Base-by-base conservation (phyloP, 1,140 invertebrate species). In the Aphelinus certus region DNA sequence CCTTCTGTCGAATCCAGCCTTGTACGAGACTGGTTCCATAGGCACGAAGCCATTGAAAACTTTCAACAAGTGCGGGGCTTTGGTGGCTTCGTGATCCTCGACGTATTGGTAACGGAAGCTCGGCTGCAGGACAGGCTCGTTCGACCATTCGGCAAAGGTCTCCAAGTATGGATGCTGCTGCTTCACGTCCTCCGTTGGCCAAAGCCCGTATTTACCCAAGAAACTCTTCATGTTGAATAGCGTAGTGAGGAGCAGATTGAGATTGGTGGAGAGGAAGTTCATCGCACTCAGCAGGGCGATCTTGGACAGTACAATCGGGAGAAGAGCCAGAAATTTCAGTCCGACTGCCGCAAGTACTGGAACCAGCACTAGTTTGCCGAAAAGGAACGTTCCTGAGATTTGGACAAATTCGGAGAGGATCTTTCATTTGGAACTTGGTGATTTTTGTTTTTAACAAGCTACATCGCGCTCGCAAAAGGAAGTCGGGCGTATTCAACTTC, bases 321-420 rank as follows among this genome's bases (percentile, higher is more conserved):
- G 77, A 1, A 85, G 58, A 5, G 80, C 79, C 43, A 81, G 47
- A 6, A 86, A 80, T 76, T 86, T 86, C 5, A 87, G 71, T 1
- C 84, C 80, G 1, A 86, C 49, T 6, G 84, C 83, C 7, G 85
- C 79, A 4, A 87, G 69, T 7, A 84, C 66, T 68, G 86, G 83
- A 9, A 86, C 78, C 60, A 87, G 42, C 75, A 84, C 66, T 45
- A 81, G 71, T 62, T 83, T 82, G 45, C 79, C 78, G 42, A 80
- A n/a, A 62, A 81, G 55, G 60, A 83, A 78, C 0, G 80, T 84
- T 26, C 81, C 81, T 83, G 71, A 64, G 71, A 53, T 71, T 57
- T 9, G 48, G 43, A 71, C 10, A 67, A 9, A 73, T 58, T 58
- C 46, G 9, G 67, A 60, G 43, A 7, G 55, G 7, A 57, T 9